phyloP scores from a whole-genome alignment of 2,797 vertebrate species.

The Alexandromys oeconomus region DNA sequence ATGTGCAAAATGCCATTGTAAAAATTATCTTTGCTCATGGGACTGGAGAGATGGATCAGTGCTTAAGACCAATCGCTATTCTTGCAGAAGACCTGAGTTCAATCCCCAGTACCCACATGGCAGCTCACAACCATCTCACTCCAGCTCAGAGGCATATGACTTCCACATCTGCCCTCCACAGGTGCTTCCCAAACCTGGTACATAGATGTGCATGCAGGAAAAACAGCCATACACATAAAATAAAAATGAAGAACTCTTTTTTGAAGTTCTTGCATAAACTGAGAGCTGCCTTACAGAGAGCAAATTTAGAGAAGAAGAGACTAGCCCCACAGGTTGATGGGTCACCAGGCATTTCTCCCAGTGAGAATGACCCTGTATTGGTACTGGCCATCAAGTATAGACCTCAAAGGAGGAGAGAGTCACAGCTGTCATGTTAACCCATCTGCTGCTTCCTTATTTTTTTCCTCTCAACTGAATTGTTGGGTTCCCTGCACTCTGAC shows the following conservation, averaged over 20 bases:
- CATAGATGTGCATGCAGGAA: background rate
- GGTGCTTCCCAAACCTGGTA: too few relatives aligned
- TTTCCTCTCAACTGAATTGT: background rate
- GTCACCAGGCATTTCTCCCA: background rate
- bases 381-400: background rate
- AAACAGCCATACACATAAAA: background rate
- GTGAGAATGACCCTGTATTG: too few relatives aligned
- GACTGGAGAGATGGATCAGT: background rate
- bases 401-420: background rate
- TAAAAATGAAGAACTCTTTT: background rate
- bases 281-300: background rate
- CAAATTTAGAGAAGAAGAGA: background rate
- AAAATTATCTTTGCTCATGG: background rate
- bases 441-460: background rate
- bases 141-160: background rate
- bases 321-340: background rate
- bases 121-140: background rate
- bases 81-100: background rate
- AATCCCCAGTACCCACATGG: background rate
- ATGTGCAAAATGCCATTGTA: background rate
- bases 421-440: accelerated
- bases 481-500: background rate
- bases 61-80: background rate
- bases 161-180: background rate
- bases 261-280: background rate